Conservation (phyloP, 2,888 invertebrate genomes). For the Hyposoter dolosus region DNA sequence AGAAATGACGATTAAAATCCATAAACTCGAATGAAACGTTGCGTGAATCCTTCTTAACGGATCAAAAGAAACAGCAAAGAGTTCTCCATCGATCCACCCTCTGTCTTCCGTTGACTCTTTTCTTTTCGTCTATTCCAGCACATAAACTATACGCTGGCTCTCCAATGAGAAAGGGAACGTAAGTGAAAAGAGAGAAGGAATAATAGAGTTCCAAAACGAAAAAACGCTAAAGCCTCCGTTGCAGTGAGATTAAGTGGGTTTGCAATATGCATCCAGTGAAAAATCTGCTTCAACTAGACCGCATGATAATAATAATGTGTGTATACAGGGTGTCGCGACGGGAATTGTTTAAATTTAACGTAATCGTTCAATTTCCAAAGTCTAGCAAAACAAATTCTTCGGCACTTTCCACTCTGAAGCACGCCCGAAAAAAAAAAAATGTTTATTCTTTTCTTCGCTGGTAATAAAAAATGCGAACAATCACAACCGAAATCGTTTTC, state of each 20-base stretch:
- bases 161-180: conserved; percentile 23
- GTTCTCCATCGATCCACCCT: conserved; percentile 61
- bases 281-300: conserved; percentile 48
- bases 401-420: not conserved
- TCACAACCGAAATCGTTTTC: no score
- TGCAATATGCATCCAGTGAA: conserved; percentile 39
- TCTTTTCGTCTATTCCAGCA: conserved; percentile 14
- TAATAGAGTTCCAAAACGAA: conserved; percentile 9
- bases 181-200: conserved; percentile 56
- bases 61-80: conserved; percentile 67
- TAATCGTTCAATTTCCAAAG: not conserved
- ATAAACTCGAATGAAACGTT: not conserved
- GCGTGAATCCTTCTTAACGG: conserved; percentile 53
- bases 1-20: not conserved
- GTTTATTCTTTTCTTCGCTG: no score
- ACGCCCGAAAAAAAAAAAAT: not conserved
- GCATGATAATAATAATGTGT: not conserved
- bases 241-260: conserved; percentile 29
- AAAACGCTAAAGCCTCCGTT: conserved; percentile 39
- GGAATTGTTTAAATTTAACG: not conserved
- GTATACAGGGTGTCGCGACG: not conserved
- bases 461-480: no score
- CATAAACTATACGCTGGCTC: conserved; percentile 51
- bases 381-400: not conserved
- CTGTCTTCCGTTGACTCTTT: conserved; percentile 10